These are phyloP conservation scores for Lissonota sp. DNA, from an alignment of 2,888 invertebrate genomes.

Conservation along the genomic window DNA sequence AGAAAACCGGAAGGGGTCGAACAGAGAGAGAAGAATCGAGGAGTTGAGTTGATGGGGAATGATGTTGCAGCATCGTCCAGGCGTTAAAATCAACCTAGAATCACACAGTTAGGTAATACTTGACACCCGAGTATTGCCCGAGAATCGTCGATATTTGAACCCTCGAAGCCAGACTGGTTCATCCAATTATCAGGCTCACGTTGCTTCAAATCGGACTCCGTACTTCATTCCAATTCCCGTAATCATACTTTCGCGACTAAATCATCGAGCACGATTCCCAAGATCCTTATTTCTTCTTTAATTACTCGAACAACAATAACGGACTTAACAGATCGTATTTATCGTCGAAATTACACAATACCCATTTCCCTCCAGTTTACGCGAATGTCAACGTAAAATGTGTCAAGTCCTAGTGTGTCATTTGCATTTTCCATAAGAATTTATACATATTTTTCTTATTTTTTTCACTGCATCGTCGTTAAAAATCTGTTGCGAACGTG, in stretches of 20 bases:
- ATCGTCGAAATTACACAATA: too few species aligned
- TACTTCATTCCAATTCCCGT: conserved; percentile 72
- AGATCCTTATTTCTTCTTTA: conserved; percentile 6
- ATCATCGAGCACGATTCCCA: conserved; percentile 35
- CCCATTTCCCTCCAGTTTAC: too few species aligned
- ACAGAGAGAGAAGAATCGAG: neutral
- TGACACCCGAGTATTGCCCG: conserved; percentile 27
- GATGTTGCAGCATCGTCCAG: conserved; percentile 30
- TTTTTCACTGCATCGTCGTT: neutral
- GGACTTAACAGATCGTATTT: neutral
- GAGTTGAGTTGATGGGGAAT: neutral
- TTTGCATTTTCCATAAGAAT: neutral
- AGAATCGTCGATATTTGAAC: conserved; percentile 63
- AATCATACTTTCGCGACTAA: conserved; percentile 72
- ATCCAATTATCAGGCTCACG: conserved; percentile 68
- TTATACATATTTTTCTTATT: neutral
- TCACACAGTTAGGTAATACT: conserved; percentile 50
- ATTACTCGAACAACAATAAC: neutral
- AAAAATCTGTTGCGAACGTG: neutral
- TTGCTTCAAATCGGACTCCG: conserved; percentile 51
- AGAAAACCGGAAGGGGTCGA: neutral
- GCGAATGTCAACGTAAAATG: neutral
- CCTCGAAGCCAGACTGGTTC: conserved; percentile 68
- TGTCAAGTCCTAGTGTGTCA: neutral
- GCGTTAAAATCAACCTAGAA: conserved; percentile 56